phyloP scores from a whole-genome alignment of 1,140 invertebrate species.

The Daktulosphaira vitifoliae region DNA sequence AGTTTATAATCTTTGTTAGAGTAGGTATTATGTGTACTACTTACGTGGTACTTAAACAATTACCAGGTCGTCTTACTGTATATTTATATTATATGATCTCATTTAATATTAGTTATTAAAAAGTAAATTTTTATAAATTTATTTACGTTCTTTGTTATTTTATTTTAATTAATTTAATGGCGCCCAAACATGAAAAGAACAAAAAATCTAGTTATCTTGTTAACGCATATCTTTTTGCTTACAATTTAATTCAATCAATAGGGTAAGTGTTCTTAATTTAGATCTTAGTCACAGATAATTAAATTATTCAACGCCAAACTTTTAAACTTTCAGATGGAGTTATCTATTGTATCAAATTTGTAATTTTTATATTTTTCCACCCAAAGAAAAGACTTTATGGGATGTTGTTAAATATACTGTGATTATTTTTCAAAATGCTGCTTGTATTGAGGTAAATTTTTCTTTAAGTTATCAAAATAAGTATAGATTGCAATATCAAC shows the following conservation, averaged over 20 bases:
- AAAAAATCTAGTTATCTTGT: constrained; percentile 40
- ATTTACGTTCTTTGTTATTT: too few relatives aligned
- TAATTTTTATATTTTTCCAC: constrained; percentile 46
- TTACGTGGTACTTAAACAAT: too few relatives aligned
- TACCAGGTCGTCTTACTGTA: too few relatives aligned
- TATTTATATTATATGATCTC: too few relatives aligned
- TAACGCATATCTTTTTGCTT: constrained; percentile 43
- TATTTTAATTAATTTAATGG: too few relatives aligned
- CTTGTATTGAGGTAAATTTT: constrained; percentile 73
- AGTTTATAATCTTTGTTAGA: too few relatives aligned
- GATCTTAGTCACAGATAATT: not conserved
- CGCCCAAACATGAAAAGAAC: constrained; percentile 5
- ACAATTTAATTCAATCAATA: constrained; percentile 44
- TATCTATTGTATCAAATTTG: constrained; percentile 58
- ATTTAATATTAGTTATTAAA: too few relatives aligned
- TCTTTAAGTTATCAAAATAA: not conserved
- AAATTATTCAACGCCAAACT: not conserved
- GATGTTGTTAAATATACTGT: constrained; percentile 56
- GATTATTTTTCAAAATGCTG: constrained; percentile 83
- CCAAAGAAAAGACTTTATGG: constrained; percentile 52
- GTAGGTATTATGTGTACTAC: too few relatives aligned
- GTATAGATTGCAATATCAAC: too few relatives aligned
- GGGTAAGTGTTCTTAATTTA: constrained; percentile 42
- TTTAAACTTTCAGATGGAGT: constrained; percentile 56
- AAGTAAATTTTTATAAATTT: too few relatives aligned